phyloP scores from a whole-genome alignment of 2,888 invertebrate genomes.

The Hypena proboscidalis region DNA sequence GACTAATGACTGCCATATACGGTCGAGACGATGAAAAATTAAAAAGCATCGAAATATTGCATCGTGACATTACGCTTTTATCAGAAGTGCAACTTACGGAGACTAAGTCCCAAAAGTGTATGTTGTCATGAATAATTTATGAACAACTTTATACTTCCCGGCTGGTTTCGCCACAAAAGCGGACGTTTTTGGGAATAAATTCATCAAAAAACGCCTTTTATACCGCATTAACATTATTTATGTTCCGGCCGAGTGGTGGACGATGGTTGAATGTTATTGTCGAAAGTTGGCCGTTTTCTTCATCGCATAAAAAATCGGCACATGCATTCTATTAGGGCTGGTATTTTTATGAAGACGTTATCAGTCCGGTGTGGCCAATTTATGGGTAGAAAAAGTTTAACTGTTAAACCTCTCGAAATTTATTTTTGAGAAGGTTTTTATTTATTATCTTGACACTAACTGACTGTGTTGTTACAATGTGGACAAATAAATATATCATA shows the following conservation, averaged over 20 bases:
- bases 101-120: conserved; percentile 60
- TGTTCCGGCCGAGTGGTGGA: conserved; percentile 49
- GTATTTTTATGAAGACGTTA: conserved; percentile 25
- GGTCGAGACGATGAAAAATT: conserved; percentile 20
- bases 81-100: conserved; percentile 52
- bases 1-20: conserved; percentile 30
- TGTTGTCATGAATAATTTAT: conserved; percentile 73
- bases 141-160: conserved; percentile 78
- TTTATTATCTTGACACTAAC: no score
- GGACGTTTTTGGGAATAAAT: conserved; percentile 75
- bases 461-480: no score
- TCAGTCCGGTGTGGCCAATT: conserved; percentile 1
- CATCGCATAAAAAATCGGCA: conserved; percentile 33
- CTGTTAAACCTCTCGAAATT: no score
- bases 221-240: conserved; percentile 79
- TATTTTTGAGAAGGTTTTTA: no score
- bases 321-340: conserved; percentile 32
- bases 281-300: conserved; percentile 38
- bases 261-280: conserved; percentile 45
- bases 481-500: no score
- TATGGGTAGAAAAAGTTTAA: conserved; percentile 1
- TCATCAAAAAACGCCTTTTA: conserved; percentile 79
- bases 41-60: conserved; percentile 6
- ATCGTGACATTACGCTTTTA: conserved; percentile 40
- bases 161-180: conserved; percentile 65